Evolutionary conservation across 2,113 vertebrate genomes (phyloP).

Genomic region (Perca schrenkii): DNA sequence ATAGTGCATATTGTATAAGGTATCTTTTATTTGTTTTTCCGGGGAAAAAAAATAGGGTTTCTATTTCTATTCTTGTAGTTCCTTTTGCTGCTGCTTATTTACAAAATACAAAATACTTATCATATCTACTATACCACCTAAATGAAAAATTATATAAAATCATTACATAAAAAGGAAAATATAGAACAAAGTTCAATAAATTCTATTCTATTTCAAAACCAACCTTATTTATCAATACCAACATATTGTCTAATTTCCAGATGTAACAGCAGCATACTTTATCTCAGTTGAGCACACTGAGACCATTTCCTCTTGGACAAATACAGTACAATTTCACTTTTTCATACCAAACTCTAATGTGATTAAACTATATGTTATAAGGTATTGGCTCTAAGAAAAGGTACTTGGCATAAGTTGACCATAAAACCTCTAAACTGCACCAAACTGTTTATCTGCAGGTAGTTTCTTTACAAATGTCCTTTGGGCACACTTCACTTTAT

Average conservation of each 20-base stretch:
- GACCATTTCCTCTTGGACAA: neutral
- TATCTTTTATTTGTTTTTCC: neutral
- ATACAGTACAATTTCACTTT: neutral
- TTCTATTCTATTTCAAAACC: neutral
- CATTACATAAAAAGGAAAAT: neutral
- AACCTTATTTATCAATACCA: no score
- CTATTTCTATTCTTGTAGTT: neutral
- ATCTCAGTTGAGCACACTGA: neutral
- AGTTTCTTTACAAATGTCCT: neutral
- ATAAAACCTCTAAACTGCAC: conserved; percentile 14
- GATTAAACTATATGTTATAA: conserved; percentile 18
- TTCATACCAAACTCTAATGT: neutral
- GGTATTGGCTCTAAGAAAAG: neutral
- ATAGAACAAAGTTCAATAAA: neutral
- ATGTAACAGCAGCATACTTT: neutral
- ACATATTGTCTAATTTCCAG: neutral
- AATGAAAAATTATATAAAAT: neutral
- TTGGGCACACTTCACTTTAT: conserved; percentile 3
- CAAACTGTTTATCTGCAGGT: neutral
- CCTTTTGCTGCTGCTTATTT: no score
- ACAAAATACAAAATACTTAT: neutral
- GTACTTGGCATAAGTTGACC: conserved; percentile 4
- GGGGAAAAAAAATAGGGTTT: neutral
- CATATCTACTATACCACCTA: neutral
- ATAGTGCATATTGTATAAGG: neutral